Base-by-base conservation (phyloP, 2,113 vertebrate species). In the Tauraco erythrolophus region DNA sequence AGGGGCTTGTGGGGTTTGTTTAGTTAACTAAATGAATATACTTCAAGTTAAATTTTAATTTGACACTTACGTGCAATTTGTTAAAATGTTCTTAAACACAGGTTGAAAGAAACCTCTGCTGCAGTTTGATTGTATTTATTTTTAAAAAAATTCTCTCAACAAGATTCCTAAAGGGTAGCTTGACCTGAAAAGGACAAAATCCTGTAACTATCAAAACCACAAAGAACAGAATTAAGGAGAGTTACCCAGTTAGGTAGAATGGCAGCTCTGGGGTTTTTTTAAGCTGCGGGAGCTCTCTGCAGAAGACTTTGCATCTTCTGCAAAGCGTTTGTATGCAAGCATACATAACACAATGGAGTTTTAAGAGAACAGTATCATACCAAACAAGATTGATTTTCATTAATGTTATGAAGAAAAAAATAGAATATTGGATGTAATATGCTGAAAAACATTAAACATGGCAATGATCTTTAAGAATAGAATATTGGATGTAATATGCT, bases 321-420 rank as follows among this genome's bases (percentile, higher is more conserved):
- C 74, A 71, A 72, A 74, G 45, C 4, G 1, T n/a, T 2, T 16
- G 6, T 45, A 46, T 19, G 15, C 27, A 48, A 31, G n/a, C 12
- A 28, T 14, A 17, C 18, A 25, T 16, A 66, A 89, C 0, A 0
- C 11, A 54, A 53, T 17, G 7, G 9, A 46, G 25, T 41, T 84
- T 54, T 66, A 85, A 60, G 23, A 85, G 24, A 74, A 81, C 16
- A 65, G 30, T 35, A 82, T 84, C 28, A 45, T 28, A 60, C 11
- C 50, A 51, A 78, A 75, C 30, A 33, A 85, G 39, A 39, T 35
- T 35, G 33, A 57, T 65, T 83, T 76, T 65, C 30, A 48, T 85
- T 43, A 72, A 16, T 37, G 5, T 33, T 82, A 43, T 31, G 11
- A 93, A 79, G 19, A 78, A 28, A 43, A 60, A 75, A 84, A 79